phyloP scores from a whole-genome alignment of 2,888 invertebrate species.

The Entomobrya proxima region DNA sequence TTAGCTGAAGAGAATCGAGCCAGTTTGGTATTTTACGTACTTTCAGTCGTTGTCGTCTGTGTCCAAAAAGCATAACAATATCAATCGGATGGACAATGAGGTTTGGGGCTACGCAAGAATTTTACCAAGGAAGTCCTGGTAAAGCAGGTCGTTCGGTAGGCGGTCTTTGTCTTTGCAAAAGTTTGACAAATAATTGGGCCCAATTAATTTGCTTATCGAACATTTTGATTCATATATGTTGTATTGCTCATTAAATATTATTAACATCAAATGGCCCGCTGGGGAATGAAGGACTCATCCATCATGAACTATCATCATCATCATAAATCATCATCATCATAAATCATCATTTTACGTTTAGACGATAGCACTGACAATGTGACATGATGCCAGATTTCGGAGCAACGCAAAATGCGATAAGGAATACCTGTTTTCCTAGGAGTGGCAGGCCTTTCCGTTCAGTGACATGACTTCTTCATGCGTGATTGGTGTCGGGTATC shows the following conservation, averaged over 20 bases:
- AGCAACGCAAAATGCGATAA: constrained; percentile 30
- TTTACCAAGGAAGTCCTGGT: constrained; percentile 18
- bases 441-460: neutral
- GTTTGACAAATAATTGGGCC: constrained; percentile 59
- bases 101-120: constrained; percentile 44
- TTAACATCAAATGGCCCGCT: neutral
- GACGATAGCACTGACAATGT: neutral
- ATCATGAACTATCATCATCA: too few species aligned
- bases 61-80: neutral
- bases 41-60: too few species aligned
- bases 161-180: constrained; percentile 5
- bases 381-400: constrained; percentile 30
- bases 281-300: constrained; percentile 14
- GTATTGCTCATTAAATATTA: constrained; percentile 16
- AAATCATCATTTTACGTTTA: constrained; percentile 30
- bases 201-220: constrained; percentile 61
- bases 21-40: too few species aligned
- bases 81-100: neutral
- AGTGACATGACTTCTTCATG: constrained; percentile 57
- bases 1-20: too few species aligned
- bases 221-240: constrained; percentile 15
- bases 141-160: constrained; percentile 5
- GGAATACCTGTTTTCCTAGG: constrained; percentile 40
- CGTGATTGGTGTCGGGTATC: constrained; percentile 59
- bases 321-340: neutral